Evolutionary conservation across 2,888 invertebrate genomes (phyloP).

Genomic region (Aplocera efformata): DNA sequence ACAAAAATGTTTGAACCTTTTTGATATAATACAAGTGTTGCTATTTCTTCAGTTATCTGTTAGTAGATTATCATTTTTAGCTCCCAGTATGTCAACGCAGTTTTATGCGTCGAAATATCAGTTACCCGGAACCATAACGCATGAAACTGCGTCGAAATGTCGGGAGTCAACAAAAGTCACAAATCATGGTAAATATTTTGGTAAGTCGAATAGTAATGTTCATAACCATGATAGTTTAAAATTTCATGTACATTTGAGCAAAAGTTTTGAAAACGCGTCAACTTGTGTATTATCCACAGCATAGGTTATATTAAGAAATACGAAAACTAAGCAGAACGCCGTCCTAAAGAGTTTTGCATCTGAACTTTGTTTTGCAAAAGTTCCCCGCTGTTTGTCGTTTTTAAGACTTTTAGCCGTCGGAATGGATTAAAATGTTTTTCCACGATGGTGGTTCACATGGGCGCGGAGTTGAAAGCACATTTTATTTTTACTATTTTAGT

Average conservation of each 20-base stretch:
- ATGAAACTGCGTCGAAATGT: too few species aligned
- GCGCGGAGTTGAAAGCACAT: not conserved
- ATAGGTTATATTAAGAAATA: conserved; percentile 76
- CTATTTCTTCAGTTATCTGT: too few species aligned
- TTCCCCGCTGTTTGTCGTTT: conserved; percentile 58
- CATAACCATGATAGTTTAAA: not conserved
- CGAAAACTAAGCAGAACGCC: conserved; percentile 75
- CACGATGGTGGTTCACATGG: conserved; percentile 5
- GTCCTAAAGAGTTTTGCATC: conserved; percentile 72
- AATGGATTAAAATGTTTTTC: conserved; percentile 17
- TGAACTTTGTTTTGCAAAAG: conserved; percentile 72
- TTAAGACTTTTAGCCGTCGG: conserved; percentile 45
- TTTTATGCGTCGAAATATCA: too few species aligned
- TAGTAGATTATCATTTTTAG: too few species aligned
- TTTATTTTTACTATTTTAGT: not conserved
- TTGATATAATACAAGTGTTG: too few species aligned
- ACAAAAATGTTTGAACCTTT: too few species aligned
- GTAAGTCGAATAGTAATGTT: too few species aligned
- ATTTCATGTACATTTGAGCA: not conserved
- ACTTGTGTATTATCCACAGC: conserved; percentile 36
- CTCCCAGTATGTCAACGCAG: too few species aligned
- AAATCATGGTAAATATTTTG: too few species aligned
- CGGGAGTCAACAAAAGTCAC: too few species aligned
- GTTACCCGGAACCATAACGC: too few species aligned
- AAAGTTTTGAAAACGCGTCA: conserved; percentile 30